A percentile compares a stretch with the other conserved stretches of the same genome.
Evolutionary conservation across 2,113 vertebrate species (phyloP).

Genomic region (Parus major): DNA sequence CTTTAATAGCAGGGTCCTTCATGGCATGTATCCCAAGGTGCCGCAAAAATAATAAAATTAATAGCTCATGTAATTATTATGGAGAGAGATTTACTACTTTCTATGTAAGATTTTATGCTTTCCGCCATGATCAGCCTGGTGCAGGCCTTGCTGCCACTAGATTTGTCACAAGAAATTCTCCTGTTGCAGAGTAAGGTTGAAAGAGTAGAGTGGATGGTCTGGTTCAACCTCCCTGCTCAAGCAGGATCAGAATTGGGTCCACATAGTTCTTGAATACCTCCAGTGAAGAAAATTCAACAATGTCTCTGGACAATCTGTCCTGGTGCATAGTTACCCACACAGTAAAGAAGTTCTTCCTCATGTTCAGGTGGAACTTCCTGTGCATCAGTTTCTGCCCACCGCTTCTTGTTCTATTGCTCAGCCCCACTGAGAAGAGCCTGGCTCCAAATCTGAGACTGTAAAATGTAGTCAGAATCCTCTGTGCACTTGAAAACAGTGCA

Average conservation of each 20-base stretch:
- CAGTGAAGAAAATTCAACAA: background rate
- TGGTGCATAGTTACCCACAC: too few species aligned
- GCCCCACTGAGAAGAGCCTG: background rate
- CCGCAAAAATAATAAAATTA: conserved; percentile 39
- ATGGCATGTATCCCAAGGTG: background rate
- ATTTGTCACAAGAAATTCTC: background rate
- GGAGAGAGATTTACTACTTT: background rate
- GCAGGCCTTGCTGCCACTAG: background rate
- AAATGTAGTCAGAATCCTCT: background rate
- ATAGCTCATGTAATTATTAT: conserved; percentile 50
- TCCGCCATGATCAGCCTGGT: background rate
- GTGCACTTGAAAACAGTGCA: background rate
- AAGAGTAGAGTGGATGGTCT: background rate
- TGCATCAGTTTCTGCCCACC: background rate
- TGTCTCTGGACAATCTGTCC: background rate
- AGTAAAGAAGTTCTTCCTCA: background rate
- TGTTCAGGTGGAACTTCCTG: background rate
- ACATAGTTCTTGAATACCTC: background rate
- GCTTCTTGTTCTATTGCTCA: background rate
- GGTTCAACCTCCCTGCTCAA: background rate
- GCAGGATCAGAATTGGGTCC: background rate
- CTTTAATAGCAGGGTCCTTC: background rate
- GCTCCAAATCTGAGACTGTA: background rate
- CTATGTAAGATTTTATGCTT: background rate
- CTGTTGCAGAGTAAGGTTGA: background rate